Evolutionary conservation across 2,113 vertebrate genomes (phyloP).

Genomic region (Pteruthius melanotis): DNA sequence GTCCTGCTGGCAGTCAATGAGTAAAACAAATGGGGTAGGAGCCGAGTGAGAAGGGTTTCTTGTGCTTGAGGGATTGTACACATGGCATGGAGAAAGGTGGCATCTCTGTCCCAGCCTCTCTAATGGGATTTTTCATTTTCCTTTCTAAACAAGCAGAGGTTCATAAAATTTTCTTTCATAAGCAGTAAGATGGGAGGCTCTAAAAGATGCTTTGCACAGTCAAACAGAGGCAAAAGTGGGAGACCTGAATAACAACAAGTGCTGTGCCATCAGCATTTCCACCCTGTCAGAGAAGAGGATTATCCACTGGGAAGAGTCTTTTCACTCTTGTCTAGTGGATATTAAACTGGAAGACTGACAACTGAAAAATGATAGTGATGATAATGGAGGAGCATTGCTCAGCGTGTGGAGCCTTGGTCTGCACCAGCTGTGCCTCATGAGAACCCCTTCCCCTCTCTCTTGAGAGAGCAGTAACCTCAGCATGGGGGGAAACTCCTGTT

Average conservation of each 20-base stretch:
- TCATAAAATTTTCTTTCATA: not conserved
- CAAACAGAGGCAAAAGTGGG: not conserved
- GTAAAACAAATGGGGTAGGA: not conserved
- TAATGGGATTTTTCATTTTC: not conserved
- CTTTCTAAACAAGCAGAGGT: not conserved
- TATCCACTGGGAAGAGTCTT: not conserved
- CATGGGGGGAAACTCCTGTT: not conserved
- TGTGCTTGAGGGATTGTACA: accelerated
- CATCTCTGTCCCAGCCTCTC: not conserved
- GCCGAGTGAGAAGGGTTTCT: accelerated
- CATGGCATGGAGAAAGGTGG: not conserved
- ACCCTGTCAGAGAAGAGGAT: not conserved
- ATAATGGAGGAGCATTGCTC: not conserved
- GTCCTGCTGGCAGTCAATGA: not conserved
- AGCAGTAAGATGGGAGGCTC: accelerated
- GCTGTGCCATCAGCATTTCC: not conserved
- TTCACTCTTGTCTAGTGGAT: not conserved
- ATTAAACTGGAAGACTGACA: not conserved
- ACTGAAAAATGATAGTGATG: not conserved
- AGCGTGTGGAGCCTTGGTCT: not conserved
- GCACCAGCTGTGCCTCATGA: not conserved
- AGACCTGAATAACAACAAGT: not conserved
- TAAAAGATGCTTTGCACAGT: not conserved
- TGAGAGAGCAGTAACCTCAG: not conserved
- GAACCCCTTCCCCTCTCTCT: not conserved